These are phyloP conservation scores for Chelmon rostratus DNA, from an alignment of 2,797 vertebrate genomes.

Conservation along the genomic window DNA sequence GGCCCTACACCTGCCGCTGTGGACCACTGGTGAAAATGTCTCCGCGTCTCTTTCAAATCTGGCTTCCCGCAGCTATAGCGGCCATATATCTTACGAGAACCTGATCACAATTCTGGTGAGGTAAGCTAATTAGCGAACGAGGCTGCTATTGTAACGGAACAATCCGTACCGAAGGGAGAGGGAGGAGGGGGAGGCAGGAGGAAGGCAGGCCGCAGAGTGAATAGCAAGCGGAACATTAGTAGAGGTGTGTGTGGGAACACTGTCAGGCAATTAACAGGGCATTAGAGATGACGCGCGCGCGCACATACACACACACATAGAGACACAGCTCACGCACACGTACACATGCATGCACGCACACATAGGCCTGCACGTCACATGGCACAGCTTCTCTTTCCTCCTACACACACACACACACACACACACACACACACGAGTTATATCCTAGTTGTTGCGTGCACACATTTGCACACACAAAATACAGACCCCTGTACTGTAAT, in stretches of 20 bases:
- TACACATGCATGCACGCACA: neutral
- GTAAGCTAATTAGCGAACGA: slow-evolving; percentile 89
- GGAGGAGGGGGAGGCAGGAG: slow-evolving; percentile 42
- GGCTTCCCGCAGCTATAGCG: slow-evolving; percentile 80
- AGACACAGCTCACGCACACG: neutral
- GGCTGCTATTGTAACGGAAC: slow-evolving; percentile 87
- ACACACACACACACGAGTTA: too few species aligned
- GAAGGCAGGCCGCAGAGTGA: slow-evolving; percentile 93
- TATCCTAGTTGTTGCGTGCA: too few species aligned
- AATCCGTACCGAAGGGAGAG: slow-evolving; percentile 58
- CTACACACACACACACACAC: neutral
- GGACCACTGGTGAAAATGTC: slow-evolving; percentile 5
- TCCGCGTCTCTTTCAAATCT: slow-evolving; percentile 21
- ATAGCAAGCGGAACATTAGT: slow-evolving; percentile 98
- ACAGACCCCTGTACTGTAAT: neutral
- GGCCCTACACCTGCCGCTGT: neutral
- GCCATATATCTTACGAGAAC: slow-evolving; percentile 56
- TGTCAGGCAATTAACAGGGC: slow-evolving; percentile 94
- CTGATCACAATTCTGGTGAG: slow-evolving; percentile 86
- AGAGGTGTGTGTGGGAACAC: slow-evolving; percentile 96
- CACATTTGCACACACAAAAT: neutral
- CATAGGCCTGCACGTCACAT: neutral
- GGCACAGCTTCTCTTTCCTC: neutral
- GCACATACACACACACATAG: neutral
- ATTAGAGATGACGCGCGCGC: slow-evolving; percentile 80